Conservation (phyloP, 2,888 invertebrate species). For the Thymelicus sylvestris region DNA sequence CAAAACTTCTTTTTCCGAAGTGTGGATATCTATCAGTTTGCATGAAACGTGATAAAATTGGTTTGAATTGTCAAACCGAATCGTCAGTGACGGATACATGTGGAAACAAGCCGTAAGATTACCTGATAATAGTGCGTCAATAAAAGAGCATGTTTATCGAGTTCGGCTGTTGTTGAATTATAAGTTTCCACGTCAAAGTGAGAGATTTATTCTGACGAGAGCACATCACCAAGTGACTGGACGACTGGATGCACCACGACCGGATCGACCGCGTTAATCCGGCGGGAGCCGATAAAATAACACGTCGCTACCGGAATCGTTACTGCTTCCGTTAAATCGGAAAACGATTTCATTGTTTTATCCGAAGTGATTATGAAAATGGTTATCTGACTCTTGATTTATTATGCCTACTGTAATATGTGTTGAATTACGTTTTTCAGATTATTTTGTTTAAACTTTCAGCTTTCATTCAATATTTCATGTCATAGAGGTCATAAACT, state of each 20-base stretch:
- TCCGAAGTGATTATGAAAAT: conserved; percentile 11
- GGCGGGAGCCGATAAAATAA: conserved; percentile 26
- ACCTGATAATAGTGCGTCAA: too few species aligned
- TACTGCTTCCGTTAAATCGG: conserved; percentile 19
- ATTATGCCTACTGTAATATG: background rate
- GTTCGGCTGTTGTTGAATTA: background rate
- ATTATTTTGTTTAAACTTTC: too few species aligned
- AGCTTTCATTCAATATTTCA: too few species aligned
- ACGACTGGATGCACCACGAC: background rate
- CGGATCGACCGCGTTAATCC: conserved; percentile 17
- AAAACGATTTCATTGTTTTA: conserved; percentile 25
- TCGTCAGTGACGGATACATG: too few species aligned
- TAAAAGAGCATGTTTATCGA: background rate
- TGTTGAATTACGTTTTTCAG: too few species aligned
- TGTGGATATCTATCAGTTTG: too few species aligned
- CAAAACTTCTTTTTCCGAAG: too few species aligned
- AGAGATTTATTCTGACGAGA: background rate
- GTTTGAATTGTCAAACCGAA: too few species aligned
- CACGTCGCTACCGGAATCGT: conserved; percentile 12
- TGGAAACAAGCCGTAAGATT: too few species aligned
- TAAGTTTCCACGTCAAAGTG: background rate
- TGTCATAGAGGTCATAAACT: too few species aligned
- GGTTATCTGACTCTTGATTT: conserved; percentile 12
- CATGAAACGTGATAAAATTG: too few species aligned
- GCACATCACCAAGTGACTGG: background rate